A percentile compares a stretch with the other conserved stretches of the same genome.
Conservation (phyloP, 2,113 vertebrate species). For the Psilopsiagon aurifrons region DNA sequence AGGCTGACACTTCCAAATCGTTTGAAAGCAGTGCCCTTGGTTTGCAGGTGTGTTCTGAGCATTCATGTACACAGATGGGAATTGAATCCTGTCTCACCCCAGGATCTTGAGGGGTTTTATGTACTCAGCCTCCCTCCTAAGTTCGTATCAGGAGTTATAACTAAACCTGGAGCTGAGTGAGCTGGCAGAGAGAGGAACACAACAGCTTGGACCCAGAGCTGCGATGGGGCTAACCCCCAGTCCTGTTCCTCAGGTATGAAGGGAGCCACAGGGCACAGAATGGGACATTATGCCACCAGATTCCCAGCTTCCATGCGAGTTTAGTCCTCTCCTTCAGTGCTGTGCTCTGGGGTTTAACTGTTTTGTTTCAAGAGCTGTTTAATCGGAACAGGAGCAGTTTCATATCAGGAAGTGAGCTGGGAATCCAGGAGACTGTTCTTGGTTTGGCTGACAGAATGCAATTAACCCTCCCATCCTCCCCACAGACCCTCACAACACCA, state of each 20-base stretch:
- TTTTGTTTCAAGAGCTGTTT: background rate
- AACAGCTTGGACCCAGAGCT: background rate
- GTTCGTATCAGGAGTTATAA: background rate
- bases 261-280: background rate
- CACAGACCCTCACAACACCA: accelerated
- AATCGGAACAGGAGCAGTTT: background rate
- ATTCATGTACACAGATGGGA: background rate
- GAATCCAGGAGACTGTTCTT: background rate
- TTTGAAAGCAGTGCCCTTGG: background rate
- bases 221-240: background rate
- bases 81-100: background rate
- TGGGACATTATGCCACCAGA: background rate
- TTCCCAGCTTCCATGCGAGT: background rate
- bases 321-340: background rate
- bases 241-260: background rate
- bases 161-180: background rate
- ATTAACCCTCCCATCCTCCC: background rate
- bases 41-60: background rate
- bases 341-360: background rate
- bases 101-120: background rate
- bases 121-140: background rate
- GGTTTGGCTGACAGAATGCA: background rate
- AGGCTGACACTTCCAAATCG: background rate
- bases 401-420: background rate
- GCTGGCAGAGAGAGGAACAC: background rate